Conservation (phyloP, 2,797 vertebrate species). For the Poeciliopsis turneri region DNA sequence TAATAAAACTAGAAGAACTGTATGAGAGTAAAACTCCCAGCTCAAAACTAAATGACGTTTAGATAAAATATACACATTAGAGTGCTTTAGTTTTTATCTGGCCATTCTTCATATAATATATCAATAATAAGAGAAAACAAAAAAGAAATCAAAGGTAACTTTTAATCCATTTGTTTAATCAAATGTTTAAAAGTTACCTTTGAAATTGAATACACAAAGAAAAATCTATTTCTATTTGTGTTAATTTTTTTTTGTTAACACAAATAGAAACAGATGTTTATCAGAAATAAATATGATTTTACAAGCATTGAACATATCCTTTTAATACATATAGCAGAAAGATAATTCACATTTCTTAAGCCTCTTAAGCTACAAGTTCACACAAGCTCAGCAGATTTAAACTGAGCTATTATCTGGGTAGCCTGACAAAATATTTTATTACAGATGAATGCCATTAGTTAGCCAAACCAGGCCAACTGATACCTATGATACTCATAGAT, state of each 20-base stretch:
- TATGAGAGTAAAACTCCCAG: slow-evolving; percentile 9
- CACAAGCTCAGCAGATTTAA: slow-evolving; percentile 27
- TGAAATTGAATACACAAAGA: not conserved
- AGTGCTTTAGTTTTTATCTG: slow-evolving; percentile 16
- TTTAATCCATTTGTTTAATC: no score
- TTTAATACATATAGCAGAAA: not conserved
- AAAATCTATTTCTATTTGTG: not conserved
- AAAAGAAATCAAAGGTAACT: no score
- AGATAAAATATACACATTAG: slow-evolving; percentile 19
- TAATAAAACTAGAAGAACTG: not conserved
- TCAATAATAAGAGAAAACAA: not conserved
- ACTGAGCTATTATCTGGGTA: slow-evolving; percentile 65
- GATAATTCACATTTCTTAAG: not conserved
- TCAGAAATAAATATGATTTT: slow-evolving; percentile 14
- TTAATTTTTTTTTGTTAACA: not conserved
- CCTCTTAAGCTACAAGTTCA: slow-evolving; percentile 30
- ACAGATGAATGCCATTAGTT: slow-evolving; percentile 47
- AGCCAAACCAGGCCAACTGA: slow-evolving; percentile 13
- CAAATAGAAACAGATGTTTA: slow-evolving; percentile 4
- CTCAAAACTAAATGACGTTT: not conserved
- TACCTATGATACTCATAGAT: no score
- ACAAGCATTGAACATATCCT: not conserved
- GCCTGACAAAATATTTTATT: slow-evolving; percentile 81
- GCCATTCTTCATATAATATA: not conserved
- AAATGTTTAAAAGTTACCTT: not conserved